Base-by-base conservation (phyloP, 2,797 vertebrate genomes). In the Sylvia borin region DNA sequence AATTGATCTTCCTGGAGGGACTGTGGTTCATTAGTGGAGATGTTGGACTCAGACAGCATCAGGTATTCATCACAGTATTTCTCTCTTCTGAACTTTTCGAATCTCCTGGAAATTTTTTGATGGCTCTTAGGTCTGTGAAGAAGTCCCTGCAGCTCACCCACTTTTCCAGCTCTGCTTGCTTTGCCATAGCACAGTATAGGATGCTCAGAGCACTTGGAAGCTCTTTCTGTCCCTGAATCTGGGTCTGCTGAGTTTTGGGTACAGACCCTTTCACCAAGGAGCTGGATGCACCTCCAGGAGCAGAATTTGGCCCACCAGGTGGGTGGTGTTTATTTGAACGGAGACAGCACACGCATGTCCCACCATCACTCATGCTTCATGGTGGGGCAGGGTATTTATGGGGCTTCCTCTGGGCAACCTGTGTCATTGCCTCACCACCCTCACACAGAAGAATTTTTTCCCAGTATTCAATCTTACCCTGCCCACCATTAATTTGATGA, bases 21-120 rank as follows among this genome's bases (percentile, higher is more conserved):
- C 96, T 97, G 97, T 95, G 96, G 97, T 97, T 97, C 94, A 88
- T 97, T 98, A 98, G 97, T 60, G 26, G 95, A 85, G 97, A 88
- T 96, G 96, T 95, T 93, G 75, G 97, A 95, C 79, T 92, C 7
- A 95, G 97, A 86, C 38, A 40, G 95, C 89, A 58, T 92, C 86
- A 72, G 93, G 89, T 94, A 84, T 96, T 96, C 79, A 51, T 94
- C 80, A 79, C 66, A 60, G 84, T 4, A 8, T 88, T 96, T 40
- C 91, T 86, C 79, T 95, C 82, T 95, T 86, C 94, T 36, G 54
- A 64, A 91, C 85, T 95, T 95, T 85, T 77, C 55, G 36, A 75
- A 66, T 75, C 96, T 93, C 21, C 87, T 75, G 68, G 95, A 94
- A 94, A 75, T 85, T 62, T 88, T 48, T 60, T 60, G 34, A 89